phyloP scores from a whole-genome alignment of 2,888 invertebrate genomes.

The Cyrtodaria siliqua region DNA sequence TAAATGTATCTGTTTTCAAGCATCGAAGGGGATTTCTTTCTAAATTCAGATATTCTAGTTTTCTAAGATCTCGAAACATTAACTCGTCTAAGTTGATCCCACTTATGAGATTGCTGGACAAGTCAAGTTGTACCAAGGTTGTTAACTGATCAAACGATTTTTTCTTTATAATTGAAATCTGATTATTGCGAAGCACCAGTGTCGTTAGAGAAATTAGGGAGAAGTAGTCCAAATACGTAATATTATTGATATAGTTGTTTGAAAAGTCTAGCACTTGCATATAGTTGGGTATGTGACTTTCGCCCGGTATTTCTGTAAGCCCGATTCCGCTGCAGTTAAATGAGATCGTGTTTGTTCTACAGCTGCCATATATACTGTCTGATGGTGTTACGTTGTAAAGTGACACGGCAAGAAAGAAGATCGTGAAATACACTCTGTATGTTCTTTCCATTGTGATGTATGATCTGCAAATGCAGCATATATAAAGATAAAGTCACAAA shows the following conservation, averaged over 20 bases:
- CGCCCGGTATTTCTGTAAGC: conserved; percentile 10
- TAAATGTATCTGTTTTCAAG: conserved; percentile 39
- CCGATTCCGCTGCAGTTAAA: conserved; percentile 46
- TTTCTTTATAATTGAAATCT: conserved; percentile 25
- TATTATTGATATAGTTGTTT: conserved; percentile 40
- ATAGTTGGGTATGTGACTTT: conserved; percentile 20
- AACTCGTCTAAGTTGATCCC: conserved; percentile 29
- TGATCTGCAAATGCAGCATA: too few species aligned
- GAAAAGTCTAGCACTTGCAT: conserved; percentile 40
- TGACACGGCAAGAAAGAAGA: too few species aligned
- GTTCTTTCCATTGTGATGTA: too few species aligned
- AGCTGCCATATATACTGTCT: conserved; percentile 17
- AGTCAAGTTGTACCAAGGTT: conserved; percentile 34
- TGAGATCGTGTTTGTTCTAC: neutral
- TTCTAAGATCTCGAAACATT: conserved; percentile 37
- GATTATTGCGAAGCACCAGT: conserved; percentile 38
- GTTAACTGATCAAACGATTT: conserved; percentile 36
- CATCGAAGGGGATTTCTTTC: conserved; percentile 48
- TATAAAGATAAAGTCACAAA: too few species aligned
- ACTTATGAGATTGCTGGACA: conserved; percentile 45
- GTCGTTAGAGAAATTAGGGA: conserved; percentile 8
- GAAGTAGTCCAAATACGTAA: conserved; percentile 34
- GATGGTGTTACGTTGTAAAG: neutral
- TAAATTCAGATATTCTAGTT: conserved; percentile 25
- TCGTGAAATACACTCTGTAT: too few species aligned